These are phyloP conservation scores for Menidia beryllina DNA, from an alignment of 2,113 vertebrate genomes.

Conservation along the genomic window DNA sequence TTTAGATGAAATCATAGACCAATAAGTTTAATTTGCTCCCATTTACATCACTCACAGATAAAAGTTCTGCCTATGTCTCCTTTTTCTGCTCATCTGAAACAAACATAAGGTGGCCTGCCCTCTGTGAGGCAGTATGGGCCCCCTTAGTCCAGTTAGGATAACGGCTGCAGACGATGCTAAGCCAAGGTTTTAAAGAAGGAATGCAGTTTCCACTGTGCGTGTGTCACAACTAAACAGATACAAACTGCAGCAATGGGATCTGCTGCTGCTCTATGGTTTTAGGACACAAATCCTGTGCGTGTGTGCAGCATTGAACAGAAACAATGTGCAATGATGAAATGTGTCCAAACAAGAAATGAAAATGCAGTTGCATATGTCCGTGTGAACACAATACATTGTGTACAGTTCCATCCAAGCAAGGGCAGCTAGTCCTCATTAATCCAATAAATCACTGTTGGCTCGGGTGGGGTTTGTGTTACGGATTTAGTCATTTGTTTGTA, in stretches of 20 bases:
- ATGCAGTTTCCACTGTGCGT: slow-evolving; percentile 62
- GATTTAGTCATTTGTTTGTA: not conserved
- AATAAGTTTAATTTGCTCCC: too few relatives aligned
- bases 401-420: not conserved
- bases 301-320: too few relatives aligned
- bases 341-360: not conserved
- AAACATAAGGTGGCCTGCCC: too few relatives aligned
- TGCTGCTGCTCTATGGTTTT: slow-evolving; percentile 62
- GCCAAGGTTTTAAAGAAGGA: slow-evolving; percentile 64
- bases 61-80: too few relatives aligned
- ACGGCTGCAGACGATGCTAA: slow-evolving; percentile 71
- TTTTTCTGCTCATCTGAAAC: too few relatives aligned
- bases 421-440: slow-evolving; percentile 15
- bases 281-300: not conserved
- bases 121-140: slow-evolving; percentile 27
- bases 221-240: slow-evolving; percentile 69
- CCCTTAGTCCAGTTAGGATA: slow-evolving; percentile 65
- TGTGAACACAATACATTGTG: not conserved
- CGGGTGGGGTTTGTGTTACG: slow-evolving; percentile 31
- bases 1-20: too few relatives aligned
- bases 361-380: not conserved
- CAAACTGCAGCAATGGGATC: slow-evolving; percentile 57
- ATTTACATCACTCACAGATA: too few relatives aligned
- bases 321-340: not conserved
- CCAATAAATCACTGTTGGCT: slow-evolving; percentile 2